Evolutionary conservation across 2,113 vertebrate species (phyloP).

Genomic region (Lutjanus erythropterus): DNA sequence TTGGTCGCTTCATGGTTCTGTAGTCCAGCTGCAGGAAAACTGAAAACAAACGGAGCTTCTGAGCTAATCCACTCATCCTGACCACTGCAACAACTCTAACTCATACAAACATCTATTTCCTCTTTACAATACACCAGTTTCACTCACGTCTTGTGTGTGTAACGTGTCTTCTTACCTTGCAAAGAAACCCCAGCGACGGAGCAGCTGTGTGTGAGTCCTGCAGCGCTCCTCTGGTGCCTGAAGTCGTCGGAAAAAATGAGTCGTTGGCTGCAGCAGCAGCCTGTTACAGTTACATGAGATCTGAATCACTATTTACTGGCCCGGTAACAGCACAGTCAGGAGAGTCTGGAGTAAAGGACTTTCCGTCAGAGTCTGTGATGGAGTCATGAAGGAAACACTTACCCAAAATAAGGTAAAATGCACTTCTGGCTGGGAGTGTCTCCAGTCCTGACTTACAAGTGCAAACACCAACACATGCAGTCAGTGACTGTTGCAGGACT

Average conservation of each 20-base stretch:
- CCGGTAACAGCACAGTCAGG: constrained; percentile 27
- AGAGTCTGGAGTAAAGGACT: constrained; percentile 12
- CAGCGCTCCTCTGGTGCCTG: constrained; percentile 58
- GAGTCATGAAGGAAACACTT: constrained; percentile 15
- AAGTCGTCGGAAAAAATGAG: constrained; percentile 85
- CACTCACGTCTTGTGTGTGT: neutral
- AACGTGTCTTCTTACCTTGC: constrained; percentile 67
- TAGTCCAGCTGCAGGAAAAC: neutral
- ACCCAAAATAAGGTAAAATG: neutral
- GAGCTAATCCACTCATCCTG: neutral
- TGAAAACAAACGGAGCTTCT: neutral
- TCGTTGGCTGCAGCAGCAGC: constrained; percentile 55
- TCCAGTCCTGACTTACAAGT: neutral
- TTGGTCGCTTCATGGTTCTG: neutral
- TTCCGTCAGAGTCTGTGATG: constrained; percentile 25
- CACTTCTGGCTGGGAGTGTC: neutral
- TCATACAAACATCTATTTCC: neutral
- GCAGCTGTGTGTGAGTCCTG: constrained; percentile 27
- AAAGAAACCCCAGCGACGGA: constrained; percentile 41
- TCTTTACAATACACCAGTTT: neutral
- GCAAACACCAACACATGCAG: neutral
- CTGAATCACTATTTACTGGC: constrained; percentile 59
- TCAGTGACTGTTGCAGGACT: neutral
- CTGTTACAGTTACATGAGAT: constrained; percentile 36
- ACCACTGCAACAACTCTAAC: neutral